Base-by-base conservation (phyloP, 1,140 invertebrate genomes). In the Lithobius niger region DNA sequence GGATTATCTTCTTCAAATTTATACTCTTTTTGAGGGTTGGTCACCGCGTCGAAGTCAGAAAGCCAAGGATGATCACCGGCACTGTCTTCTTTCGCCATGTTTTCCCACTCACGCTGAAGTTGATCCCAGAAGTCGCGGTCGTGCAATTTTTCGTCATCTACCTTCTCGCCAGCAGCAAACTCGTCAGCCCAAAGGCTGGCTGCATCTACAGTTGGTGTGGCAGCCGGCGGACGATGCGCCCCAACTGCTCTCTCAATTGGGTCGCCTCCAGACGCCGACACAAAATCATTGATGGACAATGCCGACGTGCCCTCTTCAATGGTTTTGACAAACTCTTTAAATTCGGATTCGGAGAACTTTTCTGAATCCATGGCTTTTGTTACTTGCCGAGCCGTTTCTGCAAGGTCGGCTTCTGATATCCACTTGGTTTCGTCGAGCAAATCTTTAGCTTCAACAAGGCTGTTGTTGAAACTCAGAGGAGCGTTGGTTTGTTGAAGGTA, bases 1-100 rank as follows among this genome's bases (percentile, higher is more conserved):
- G 88, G 84, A 78, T 97, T 97, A 50, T 90, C 81, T 63, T 85
- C 79, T 47, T 79, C 77, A 74, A 95, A 96, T 59, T 76, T 75
- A 67, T 97, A 96, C 47, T 86, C 80, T 64, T 83, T 81, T 62
- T 79, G 82, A 1, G 78, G 77, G 60, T 83, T 79, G 57, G 78
- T 75, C 62, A 75, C 77, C 28, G 74, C 75, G 55, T 76, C 75
- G 57, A 76, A 82, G 58, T 84, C 82, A 4, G 76, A 74, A 19
- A 82, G 65, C 83, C 83, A 85, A 1, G 82, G 77, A 67, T 82
- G 76, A 18, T 75, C 72, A 13, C 70, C 67, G 1, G 68, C 65
- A 69, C 43, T 72, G 44, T 61, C 55, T 15, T 62, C 60, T 27
- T 65, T 71, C 19, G 81, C 75, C 42, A 82, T 69, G 62, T 84